These are phyloP conservation scores for Charina bottae DNA, from an alignment of 2,113 vertebrate genomes.

Conservation along the genomic window DNA sequence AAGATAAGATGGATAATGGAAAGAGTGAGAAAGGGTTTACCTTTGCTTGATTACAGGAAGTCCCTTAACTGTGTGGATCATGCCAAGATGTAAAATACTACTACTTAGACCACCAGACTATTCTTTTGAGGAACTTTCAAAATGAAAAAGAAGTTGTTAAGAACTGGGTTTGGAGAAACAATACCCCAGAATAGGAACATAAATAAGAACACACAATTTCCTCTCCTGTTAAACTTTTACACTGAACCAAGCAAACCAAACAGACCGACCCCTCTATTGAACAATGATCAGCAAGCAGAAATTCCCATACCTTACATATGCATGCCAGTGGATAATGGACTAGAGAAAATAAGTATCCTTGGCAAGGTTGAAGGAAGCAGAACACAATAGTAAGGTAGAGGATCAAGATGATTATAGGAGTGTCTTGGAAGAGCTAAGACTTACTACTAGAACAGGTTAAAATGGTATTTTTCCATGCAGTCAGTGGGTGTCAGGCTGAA, in stretches of 20 bases:
- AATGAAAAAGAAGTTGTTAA: background rate
- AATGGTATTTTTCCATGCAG: background rate
- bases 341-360: background rate
- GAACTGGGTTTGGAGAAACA: background rate
- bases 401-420: background rate
- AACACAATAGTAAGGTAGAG: background rate
- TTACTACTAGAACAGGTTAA: background rate
- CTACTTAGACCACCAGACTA: background rate
- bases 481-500: background rate
- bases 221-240: background rate
- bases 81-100: background rate
- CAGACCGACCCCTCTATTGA: background rate
- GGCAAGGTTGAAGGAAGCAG: background rate
- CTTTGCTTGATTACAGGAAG: background rate
- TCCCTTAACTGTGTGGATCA: background rate
- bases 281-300: background rate
- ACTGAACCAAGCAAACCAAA: background rate
- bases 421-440: background rate
- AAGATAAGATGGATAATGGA: background rate
- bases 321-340: background rate
- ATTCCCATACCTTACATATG: background rate
- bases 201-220: background rate
- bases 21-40: background rate
- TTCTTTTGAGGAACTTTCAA: background rate
- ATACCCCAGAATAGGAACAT: background rate